Evolutionary conservation across 2,797 vertebrate genomes (phyloP).

Genomic region (Mormyrops boulengeri): DNA sequence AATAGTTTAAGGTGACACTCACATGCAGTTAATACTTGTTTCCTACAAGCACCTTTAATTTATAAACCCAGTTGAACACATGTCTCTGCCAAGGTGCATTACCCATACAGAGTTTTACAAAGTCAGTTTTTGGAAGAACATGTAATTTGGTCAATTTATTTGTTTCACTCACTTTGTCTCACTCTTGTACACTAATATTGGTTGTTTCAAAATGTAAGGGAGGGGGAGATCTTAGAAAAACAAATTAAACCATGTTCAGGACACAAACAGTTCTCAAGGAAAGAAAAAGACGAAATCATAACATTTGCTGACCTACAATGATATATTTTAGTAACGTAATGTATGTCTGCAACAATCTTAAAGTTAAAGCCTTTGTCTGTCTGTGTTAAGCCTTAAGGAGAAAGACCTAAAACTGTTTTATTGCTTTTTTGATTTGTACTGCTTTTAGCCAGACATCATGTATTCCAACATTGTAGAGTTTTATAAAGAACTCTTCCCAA

Average conservation of each 20-base stretch:
- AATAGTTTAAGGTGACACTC: slow-evolving; percentile 68
- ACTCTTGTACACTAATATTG: not conserved
- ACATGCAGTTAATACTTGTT: slow-evolving; percentile 60
- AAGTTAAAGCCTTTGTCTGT: slow-evolving; percentile 15
- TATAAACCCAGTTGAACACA: slow-evolving; percentile 57
- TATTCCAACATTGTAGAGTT: not conserved
- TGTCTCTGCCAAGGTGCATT: slow-evolving; percentile 57
- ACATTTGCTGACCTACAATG: not conserved
- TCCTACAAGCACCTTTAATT: slow-evolving; percentile 64
- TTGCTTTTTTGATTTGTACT: slow-evolving; percentile 3
- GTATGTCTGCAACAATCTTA: slow-evolving; percentile 40
- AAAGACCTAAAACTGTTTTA: not conserved
- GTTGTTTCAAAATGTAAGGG: not conserved
- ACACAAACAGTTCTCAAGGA: not conserved
- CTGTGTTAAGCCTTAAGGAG: slow-evolving; percentile 4
- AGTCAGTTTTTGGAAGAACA: slow-evolving; percentile 49
- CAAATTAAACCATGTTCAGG: not conserved
- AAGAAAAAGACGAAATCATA: slow-evolving; percentile 42
- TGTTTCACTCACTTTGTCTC: slow-evolving; percentile 48
- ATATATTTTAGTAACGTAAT: slow-evolving; percentile 33
- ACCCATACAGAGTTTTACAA: slow-evolving; percentile 58
- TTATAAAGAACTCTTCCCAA: not conserved
- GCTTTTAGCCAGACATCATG: not conserved
- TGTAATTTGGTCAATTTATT: slow-evolving; percentile 57
- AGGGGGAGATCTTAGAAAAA: not conserved